These are phyloP conservation scores for Urophycis tenuis DNA, from an alignment of 2,797 vertebrate genomes.

Conservation along the genomic window DNA sequence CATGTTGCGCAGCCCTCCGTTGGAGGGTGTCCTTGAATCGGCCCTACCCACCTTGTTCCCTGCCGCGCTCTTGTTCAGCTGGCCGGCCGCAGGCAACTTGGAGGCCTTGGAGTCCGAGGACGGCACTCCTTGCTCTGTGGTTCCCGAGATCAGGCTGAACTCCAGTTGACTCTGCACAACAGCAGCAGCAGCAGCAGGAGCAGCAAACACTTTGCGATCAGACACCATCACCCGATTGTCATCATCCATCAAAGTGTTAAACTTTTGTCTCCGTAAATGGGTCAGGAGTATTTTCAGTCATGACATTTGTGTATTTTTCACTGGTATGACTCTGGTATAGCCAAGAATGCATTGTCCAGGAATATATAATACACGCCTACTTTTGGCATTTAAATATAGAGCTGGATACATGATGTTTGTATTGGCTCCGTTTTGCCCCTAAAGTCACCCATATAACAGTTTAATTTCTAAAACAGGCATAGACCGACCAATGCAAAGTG, in stretches of 20 bases:
- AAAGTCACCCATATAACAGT: neutral
- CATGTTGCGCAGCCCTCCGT: neutral
- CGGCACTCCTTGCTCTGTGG: constrained; percentile 67
- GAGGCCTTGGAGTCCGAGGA: constrained; percentile 67
- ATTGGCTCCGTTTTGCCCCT: neutral
- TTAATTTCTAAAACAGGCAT: neutral
- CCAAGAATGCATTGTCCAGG: neutral
- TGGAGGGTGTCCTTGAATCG: neutral
- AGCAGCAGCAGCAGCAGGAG: neutral
- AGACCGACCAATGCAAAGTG: neutral
- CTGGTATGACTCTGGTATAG: neutral
- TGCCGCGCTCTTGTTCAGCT: constrained; percentile 67
- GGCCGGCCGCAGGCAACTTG: constrained; percentile 61
- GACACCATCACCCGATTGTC: neutral
- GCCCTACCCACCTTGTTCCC: constrained; percentile 61
- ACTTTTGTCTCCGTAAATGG: neutral
- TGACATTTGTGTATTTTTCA: neutral
- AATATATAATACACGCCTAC: neutral
- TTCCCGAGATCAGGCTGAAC: constrained; percentile 76
- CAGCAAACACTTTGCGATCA: neutral
- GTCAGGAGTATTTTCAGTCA: neutral
- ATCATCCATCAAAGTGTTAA: neutral
- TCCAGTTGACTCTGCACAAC: constrained; percentile 89
- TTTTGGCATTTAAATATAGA: neutral
- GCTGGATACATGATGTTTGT: neutral